phyloP scores from a whole-genome alignment of 2,888 invertebrate species.

The Linnaemya tessellans region DNA sequence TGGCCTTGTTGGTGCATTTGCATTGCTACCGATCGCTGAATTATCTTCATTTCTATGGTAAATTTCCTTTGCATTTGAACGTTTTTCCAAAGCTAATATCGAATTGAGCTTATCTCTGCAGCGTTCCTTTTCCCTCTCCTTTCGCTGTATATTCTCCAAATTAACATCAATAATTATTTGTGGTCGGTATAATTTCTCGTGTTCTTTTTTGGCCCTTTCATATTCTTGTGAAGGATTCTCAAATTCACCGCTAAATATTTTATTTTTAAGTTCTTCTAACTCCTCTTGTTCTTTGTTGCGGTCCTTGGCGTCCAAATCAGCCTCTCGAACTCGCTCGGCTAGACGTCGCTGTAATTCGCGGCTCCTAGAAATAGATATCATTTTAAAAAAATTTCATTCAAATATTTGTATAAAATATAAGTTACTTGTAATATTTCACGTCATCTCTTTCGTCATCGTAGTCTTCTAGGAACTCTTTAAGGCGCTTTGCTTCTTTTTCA shows the following conservation, averaged over 20 bases:
- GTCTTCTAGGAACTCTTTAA: conserved; percentile 99
- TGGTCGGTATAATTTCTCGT: conserved; percentile 93
- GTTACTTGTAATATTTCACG: conserved; percentile 94
- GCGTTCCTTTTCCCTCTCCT: conserved; percentile 85
- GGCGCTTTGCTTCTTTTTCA: conserved; percentile 94
- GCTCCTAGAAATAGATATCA: conserved; percentile 83
- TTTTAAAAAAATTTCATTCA: neutral
- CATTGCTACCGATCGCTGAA: conserved; percentile 83
- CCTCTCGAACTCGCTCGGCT: conserved; percentile 96
- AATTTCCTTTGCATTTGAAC: conserved; percentile 71
- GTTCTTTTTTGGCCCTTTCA: conserved; percentile 88
- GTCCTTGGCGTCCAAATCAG: conserved; percentile 95
- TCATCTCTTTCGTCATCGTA: conserved; percentile 99
- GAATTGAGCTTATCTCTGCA: conserved; percentile 84
- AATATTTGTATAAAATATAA: conserved; percentile 78
- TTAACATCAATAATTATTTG: conserved; percentile 90
- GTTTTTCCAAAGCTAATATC: conserved; percentile 76
- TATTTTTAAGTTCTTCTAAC: conserved; percentile 91
- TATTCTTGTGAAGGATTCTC: conserved; percentile 87
- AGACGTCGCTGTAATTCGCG: conserved; percentile 95
- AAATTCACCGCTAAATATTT: conserved; percentile 88
- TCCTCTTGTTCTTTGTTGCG: conserved; percentile 94
- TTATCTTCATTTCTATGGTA: conserved; percentile 79
- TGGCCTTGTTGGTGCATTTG: conserved; percentile 32
- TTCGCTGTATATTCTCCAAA: conserved; percentile 86